These are phyloP conservation scores for Apotomis capreana DNA, from an alignment of 2,888 invertebrate genomes.

Conservation along the genomic window DNA sequence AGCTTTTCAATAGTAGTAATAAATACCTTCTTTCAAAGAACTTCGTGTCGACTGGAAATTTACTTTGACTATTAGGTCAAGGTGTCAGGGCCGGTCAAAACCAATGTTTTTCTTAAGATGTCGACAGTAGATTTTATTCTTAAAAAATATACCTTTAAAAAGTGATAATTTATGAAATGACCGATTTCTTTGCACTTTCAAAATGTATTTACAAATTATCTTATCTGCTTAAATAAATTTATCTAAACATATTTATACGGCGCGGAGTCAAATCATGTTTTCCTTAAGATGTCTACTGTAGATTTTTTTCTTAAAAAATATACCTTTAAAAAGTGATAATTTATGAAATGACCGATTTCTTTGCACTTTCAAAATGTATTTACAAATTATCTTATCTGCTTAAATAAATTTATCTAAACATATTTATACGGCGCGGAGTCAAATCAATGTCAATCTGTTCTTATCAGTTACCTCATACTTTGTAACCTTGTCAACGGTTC, in stretches of 20 bases:
- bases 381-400: conserved; percentile 31
- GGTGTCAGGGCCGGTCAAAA: conserved; percentile 3
- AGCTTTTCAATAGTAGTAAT: conserved; percentile 5
- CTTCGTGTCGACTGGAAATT: conserved; percentile 15
- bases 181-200: conserved; percentile 1
- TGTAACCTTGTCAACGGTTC: conserved; percentile 33
- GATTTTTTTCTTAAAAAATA: not conserved
- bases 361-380: conserved; percentile 17
- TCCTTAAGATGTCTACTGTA: too few species aligned
- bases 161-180: not conserved
- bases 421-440: conserved; percentile 53
- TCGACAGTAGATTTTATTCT: not conserved
- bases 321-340: not conserved
- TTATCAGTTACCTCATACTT: conserved; percentile 51
- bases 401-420: conserved; percentile 37
- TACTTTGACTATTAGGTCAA: conserved; percentile 14
- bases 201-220: conserved; percentile 28
- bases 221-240: conserved; percentile 30
- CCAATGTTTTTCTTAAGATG: not conserved
- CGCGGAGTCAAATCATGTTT: conserved; percentile 61
- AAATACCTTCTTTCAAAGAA: conserved; percentile 15
- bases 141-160: not conserved
- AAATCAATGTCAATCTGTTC: conserved; percentile 59
- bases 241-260: conserved; percentile 47
- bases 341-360: conserved; percentile 3